Evolutionary conservation across 2,797 vertebrate species (phyloP), one percentile per base, ranked within the genome.

Genomic region (Morelia viridis): DNA sequence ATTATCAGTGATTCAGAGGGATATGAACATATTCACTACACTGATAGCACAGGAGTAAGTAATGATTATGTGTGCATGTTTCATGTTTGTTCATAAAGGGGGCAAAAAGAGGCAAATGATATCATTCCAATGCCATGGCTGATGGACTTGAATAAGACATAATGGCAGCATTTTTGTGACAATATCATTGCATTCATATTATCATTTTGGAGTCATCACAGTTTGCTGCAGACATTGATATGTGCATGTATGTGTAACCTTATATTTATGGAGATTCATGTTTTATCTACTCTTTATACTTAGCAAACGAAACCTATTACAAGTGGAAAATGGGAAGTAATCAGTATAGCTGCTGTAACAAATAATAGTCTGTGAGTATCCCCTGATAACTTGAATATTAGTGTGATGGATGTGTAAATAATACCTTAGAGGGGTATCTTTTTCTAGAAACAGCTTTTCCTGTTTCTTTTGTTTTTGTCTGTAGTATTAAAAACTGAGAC

Each of bases 271-370:
- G 50, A 92, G 8, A 35, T 94, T 93, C 0, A 35, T 64, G 90
- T 87, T 90, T 93, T 92, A 13, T 15, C 76, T 76, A 87, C 13
- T 31, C 22, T 87, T 19, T 22, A 10, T 5, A 0, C 71, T 94
- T 92, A 98, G 98, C 26, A 5, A 92, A 97, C 97, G 60, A 96
- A 94, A 84, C 96, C 98, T 92, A 80, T 99, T 94, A 99, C 99
- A 94, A 96, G 95, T 85, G 99, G 99, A 94, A 94, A 97, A 91
- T 99, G 99, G 99, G 99, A 99, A 97, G 99, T 99, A 87, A 98
- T 98, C 95, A 98, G 97, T 94, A 99, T 99, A 94, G 97, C 97
- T 96, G 98, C 98, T 96, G 95, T 99, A 96, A 98, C 98, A 9
- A 95, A 94, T 93, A 94, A 97, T 41, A 98, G 97, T 93, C 96